Base-by-base conservation (phyloP, 92 coral and sea anemone species). In the Porites rus region DNA sequence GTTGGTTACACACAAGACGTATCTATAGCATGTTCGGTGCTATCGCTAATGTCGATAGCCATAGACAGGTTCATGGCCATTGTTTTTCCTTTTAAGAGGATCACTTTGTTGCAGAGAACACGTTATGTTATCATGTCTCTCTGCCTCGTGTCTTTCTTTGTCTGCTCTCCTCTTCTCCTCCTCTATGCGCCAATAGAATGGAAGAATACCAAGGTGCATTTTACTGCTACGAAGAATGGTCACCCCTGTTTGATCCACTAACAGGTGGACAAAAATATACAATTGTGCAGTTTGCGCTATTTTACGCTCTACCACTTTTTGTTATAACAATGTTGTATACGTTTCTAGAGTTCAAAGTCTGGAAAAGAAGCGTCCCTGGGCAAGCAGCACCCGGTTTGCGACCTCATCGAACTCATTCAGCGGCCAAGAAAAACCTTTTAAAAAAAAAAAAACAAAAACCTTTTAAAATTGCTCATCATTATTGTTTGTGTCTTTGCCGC, bases 161-260 rank as follows among this genome's bases (percentile, higher is more conserved):
- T 92, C 50, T 87, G 93, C 77, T 86, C 94, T 8, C 96, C 96
- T 58, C 87, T 92, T 4, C 90, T 93, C 96, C 96, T 58, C 87
- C 90, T 4, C 90, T 93, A 7, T 93, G 91, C 81, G 92, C 92
- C 18, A 88, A 87, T 86, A 85, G 64, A 65, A 80, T 91, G 51
- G 14, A 53, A 38, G 77, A 72, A 63, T 22, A n/a, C 51, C 25
- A 65, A 28, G 82, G 65, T 1, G 81, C 74, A 52, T 85, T 78
- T 58, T 51, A 38, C 71, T 91, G 94, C 88, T 11, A 62, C 65
- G 96, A 93, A 70, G 88, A 85, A 72, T 93, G 94, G 96, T 25
- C 90, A 51, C 91, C 96, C 18, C 79, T 80, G 6, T 79, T 91
- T 61, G 85, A 78, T 43, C 61, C 82, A 4, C 69, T 59, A 21